Evolutionary conservation across 2,797 vertebrate species (phyloP).

Genomic region (Lutra lutra): DNA sequence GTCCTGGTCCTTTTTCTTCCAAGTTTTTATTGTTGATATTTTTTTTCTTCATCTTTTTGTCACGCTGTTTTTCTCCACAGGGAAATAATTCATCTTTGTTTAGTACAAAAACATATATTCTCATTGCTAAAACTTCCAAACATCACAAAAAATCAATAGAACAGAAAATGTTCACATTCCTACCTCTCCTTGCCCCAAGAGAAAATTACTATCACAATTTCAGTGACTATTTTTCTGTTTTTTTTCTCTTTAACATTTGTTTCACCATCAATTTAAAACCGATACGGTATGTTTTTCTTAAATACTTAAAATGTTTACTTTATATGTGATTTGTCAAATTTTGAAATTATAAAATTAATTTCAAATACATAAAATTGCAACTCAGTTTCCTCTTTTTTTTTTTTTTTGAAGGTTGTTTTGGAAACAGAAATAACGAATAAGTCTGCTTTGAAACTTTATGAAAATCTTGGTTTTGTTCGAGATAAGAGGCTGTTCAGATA

Average conservation of each 20-base stretch:
- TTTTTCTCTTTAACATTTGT: not conserved
- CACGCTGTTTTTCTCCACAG: not conserved
- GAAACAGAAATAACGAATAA: constrained; percentile 99
- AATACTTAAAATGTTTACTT: constrained; percentile 42
- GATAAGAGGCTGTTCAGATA: constrained; percentile 99
- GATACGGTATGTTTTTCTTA: constrained; percentile 24
- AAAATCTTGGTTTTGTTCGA: constrained; percentile 99
- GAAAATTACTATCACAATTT: constrained; percentile 19
- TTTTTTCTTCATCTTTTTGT: not conserved
- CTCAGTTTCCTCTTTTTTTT: constrained; percentile 62
- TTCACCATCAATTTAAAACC: constrained; percentile 40
- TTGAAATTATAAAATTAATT: constrained; percentile 1
- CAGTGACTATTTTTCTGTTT: not conserved
- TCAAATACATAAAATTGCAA: constrained; percentile 61
- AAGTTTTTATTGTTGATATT: not conserved
- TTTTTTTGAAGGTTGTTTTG: constrained; percentile 93
- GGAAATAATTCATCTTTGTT: constrained; percentile 47
- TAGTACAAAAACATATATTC: constrained; percentile 44
- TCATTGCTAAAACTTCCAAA: constrained; percentile 45
- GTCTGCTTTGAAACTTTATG: constrained; percentile 99
- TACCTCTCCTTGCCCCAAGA: not conserved
- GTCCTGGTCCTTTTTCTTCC: not conserved
- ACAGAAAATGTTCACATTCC: not conserved
- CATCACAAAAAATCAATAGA: constrained; percentile 21
- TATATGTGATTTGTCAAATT: constrained; percentile 37